A percentile compares a stretch with the other conserved stretches of the same genome.
These are phyloP conservation scores for Engraulis encrasicolus DNA, from an alignment of 2,113 vertebrate genomes.

Conservation along the genomic window DNA sequence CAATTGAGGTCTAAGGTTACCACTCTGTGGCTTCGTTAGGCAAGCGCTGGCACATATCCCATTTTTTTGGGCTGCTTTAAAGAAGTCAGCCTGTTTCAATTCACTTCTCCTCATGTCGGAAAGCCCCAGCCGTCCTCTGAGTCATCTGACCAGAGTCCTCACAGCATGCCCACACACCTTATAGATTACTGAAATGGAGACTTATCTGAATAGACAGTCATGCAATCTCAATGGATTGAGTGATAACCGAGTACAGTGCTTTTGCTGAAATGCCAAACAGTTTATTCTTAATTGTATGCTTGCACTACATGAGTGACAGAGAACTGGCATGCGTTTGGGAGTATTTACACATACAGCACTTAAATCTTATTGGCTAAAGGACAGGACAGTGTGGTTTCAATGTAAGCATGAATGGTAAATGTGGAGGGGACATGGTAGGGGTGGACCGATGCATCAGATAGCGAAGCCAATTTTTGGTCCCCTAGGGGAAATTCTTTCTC, in stretches of 20 bases:
- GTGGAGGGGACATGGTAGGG: background rate
- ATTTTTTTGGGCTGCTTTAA: background rate
- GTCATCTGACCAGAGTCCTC: background rate
- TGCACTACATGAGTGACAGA: background rate
- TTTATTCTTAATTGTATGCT: background rate
- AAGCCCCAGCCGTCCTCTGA: conserved; percentile 39
- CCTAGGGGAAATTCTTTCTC: too few species aligned
- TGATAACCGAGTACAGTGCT: background rate
- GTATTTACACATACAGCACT: background rate
- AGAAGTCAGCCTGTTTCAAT: conserved; percentile 25
- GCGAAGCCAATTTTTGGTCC: too few species aligned
- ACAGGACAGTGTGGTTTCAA: background rate
- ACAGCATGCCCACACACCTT: background rate
- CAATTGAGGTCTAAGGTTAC: background rate
- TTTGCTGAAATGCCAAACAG: background rate
- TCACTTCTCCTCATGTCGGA: conserved; percentile 36
- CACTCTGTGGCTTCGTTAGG: background rate
- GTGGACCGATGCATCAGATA: too few species aligned
- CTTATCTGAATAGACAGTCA: background rate
- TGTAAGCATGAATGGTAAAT: background rate
- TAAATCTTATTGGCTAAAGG: background rate
- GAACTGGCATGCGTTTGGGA: background rate
- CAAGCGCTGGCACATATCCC: background rate
- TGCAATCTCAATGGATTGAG: background rate
- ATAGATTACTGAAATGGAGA: background rate